These are phyloP conservation scores for Epinephelus malabaricus DNA, from an alignment of 2,797 vertebrate species.

Conservation along the genomic window DNA sequence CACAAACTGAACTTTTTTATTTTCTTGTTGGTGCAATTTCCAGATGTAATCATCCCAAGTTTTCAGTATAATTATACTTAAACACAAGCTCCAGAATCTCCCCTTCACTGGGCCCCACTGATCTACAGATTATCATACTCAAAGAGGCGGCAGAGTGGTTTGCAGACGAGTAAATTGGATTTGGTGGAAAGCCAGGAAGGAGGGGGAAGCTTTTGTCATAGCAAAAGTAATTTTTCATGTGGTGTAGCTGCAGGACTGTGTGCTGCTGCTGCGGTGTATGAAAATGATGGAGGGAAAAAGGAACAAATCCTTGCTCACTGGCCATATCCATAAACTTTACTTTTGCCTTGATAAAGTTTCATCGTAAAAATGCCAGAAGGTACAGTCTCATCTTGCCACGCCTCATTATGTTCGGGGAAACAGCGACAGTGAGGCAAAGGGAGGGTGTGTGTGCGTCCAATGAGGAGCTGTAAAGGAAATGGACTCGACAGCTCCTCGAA, in stretches of 20 bases:
- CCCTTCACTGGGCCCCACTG: slow-evolving; percentile 11
- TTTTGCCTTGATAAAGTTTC: slow-evolving; percentile 48
- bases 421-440: slow-evolving; percentile 1
- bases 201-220: slow-evolving; percentile 48
- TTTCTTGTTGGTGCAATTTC: slow-evolving; percentile 10
- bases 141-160: slow-evolving; percentile 27
- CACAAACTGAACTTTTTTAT: slow-evolving; percentile 11
- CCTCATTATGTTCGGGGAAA: slow-evolving; percentile 58
- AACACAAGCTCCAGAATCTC: slow-evolving; percentile 16
- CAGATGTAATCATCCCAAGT: slow-evolving; percentile 19
- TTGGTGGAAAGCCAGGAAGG: slow-evolving; percentile 41
- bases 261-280: slow-evolving; percentile 22
- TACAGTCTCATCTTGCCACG: slow-evolving; percentile 41
- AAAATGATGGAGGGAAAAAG: slow-evolving; percentile 39
- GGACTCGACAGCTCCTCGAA: slow-evolving; percentile 14
- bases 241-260: slow-evolving; percentile 45
- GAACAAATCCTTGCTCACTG: slow-evolving; percentile 32
- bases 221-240: slow-evolving; percentile 52
- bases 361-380: slow-evolving; percentile 51
- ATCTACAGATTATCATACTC: slow-evolving; percentile 41
- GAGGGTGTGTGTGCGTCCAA: slow-evolving; percentile 29
- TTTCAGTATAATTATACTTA: slow-evolving; percentile 14
- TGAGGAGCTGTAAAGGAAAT: slow-evolving; percentile 53
- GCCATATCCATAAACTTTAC: slow-evolving; percentile 40
- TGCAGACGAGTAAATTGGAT: slow-evolving; percentile 62